phyloP scores from a whole-genome alignment of 37 sponge, comb jelly and placozoan species.

The Ianthella basta region DNA sequence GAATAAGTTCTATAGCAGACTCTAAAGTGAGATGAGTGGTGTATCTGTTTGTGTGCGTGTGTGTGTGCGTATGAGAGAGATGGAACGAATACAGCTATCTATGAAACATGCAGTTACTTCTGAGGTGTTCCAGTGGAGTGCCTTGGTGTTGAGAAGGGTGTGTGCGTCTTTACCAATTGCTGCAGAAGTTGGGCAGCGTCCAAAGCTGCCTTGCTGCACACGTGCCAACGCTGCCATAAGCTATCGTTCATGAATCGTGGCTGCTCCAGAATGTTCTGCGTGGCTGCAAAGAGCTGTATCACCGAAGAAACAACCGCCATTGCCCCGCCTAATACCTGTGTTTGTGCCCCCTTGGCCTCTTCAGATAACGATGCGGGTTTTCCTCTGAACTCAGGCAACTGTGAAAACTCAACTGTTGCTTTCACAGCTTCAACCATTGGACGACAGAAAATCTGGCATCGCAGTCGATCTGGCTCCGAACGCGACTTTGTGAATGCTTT shows the following conservation, averaged over 20 bases:
- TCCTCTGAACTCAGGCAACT: conserved; percentile 60
- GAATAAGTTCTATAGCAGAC: too few species aligned
- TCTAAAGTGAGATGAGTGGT: too few species aligned
- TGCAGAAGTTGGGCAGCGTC: conserved; percentile 68
- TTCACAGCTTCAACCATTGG: conserved; percentile 68
- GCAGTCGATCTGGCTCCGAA: conserved; percentile 40
- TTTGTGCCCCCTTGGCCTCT: conserved; percentile 54
- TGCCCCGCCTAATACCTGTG: conserved; percentile 70
- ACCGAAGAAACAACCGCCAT: conserved; percentile 80
- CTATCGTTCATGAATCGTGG: conserved; percentile 37
- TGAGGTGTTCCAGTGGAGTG: background rate
- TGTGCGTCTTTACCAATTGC: conserved; percentile 49
- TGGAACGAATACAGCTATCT: too few species aligned
- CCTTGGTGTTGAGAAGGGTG: conserved; percentile 6
- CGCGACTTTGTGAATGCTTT: conserved; percentile 58
- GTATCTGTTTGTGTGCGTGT: too few species aligned
- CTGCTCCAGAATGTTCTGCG: conserved; percentile 32
- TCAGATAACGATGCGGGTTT: conserved; percentile 58
- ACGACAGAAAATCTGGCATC: conserved; percentile 57
- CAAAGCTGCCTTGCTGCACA: conserved; percentile 68
- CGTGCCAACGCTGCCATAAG: conserved; percentile 68
- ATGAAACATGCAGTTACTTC: background rate
- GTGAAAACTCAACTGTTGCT: conserved; percentile 56
- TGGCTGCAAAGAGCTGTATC: conserved; percentile 54
- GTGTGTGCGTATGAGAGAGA: too few species aligned